Conservation (phyloP, 1,140 invertebrate species). For the Leptonema lineaticorne region DNA sequence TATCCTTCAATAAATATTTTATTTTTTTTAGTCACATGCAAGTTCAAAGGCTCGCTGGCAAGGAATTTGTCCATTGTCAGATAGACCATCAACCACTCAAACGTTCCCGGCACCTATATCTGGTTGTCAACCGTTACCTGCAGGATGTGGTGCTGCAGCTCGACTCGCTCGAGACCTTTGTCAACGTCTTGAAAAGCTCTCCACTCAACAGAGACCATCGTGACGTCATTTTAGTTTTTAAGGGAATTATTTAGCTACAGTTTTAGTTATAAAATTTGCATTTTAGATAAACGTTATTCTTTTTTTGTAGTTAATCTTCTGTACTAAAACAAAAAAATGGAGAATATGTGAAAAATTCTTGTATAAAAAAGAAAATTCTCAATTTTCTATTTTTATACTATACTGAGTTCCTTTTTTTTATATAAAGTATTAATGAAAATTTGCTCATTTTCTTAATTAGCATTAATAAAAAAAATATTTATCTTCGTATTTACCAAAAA, state of each 20-base stretch:
- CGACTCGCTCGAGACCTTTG: conserved; percentile 35
- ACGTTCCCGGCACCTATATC: conserved; percentile 5
- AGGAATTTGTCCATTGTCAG: conserved; percentile 58
- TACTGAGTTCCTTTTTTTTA: too few species aligned
- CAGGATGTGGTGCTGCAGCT: conserved; percentile 31
- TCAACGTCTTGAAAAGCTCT: conserved; percentile 37
- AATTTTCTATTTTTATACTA: too few species aligned
- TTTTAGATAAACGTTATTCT: conserved; percentile 19
- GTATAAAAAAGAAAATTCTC: too few species aligned
- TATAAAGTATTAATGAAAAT: too few species aligned
- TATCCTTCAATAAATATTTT: conserved; percentile 1
- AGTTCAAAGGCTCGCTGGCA: conserved; percentile 73
- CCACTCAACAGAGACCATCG: conserved; percentile 35
- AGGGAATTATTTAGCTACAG: neutral
- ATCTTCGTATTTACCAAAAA: too few species aligned
- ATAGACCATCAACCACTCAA: conserved; percentile 5
- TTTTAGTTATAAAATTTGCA: conserved; percentile 20
- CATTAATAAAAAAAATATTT: too few species aligned
- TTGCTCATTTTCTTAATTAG: too few species aligned
- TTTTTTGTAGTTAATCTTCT: conserved; percentile 1
- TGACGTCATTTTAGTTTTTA: conserved; percentile 41
- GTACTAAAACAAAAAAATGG: too few species aligned
- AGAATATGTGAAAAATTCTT: too few species aligned
- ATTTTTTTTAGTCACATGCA: conserved; percentile 65
- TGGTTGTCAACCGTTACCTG: conserved; percentile 8